These are phyloP conservation scores for Paramormyrops hopkinsi DNA, from an alignment of 2,797 vertebrate species.

Conservation along the genomic window DNA sequence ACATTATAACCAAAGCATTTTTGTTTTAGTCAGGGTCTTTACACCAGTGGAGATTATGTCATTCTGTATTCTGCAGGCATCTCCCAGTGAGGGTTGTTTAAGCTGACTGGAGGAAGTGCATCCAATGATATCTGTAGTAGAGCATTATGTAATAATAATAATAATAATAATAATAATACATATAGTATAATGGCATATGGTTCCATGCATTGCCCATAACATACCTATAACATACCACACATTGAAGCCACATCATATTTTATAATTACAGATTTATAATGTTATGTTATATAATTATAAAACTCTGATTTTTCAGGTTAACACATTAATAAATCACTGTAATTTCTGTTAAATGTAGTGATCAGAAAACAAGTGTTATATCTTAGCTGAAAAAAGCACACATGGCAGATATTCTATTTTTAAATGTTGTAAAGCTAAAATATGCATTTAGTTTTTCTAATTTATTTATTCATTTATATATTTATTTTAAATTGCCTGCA, in stretches of 20 bases:
- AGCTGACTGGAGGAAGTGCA: slow-evolving; percentile 2
- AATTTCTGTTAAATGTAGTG: background rate
- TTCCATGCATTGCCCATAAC: background rate
- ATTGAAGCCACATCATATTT: background rate
- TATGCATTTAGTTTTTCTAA: background rate
- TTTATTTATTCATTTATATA: slow-evolving; percentile 11
- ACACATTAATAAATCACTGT: background rate
- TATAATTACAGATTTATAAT: background rate
- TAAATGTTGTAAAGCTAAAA: background rate
- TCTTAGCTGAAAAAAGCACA: background rate
- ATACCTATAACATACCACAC: background rate
- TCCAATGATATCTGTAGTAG: background rate
- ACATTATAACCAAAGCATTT: slow-evolving; percentile 28
- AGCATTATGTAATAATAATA: background rate
- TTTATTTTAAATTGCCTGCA: slow-evolving; percentile 8
- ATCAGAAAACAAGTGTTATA: background rate
- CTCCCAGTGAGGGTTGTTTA: background rate
- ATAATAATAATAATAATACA: background rate
- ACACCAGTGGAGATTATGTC: slow-evolving; percentile 37
- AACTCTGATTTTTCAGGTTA: background rate
- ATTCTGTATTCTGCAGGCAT: slow-evolving; percentile 25
- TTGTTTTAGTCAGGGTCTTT: slow-evolving; percentile 32
- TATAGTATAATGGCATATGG: background rate
- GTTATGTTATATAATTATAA: background rate
- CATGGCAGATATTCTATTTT: background rate